Base-by-base conservation (phyloP, 2,888 invertebrate genomes). In the Synergus laeviventris region DNA sequence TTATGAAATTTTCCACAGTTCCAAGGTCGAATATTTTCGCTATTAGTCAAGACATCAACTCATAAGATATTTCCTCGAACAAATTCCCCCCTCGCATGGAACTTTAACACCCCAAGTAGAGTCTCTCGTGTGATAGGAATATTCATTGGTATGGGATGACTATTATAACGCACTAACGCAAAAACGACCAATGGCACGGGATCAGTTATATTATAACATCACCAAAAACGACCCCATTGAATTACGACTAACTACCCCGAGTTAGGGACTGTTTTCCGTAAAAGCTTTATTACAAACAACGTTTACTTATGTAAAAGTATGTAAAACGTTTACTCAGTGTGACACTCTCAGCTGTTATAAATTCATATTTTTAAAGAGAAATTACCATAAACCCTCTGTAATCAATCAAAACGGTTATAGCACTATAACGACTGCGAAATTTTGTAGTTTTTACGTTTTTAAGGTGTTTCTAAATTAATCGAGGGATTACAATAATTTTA, bases 141-240 rank as follows among this genome's bases (percentile, higher is more conserved):
- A 70, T 70, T 70, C 66, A 45, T 70, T 45, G 16, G 49, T 31
- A 70, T 70, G 45, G n/a, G n/a, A n/a, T n/a, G n/a, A n/a, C n/a
- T n/a, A n/a, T n/a, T n/a, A n/a, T n/a, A n/a, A n/a, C n/a, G n/a
- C n/a, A 70, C 31, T 70, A 70, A 70, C 31, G 66, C 45, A 70
- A 70, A 49, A 70, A 45, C 45, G 66, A 70, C 66, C 45, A 42
- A 49, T 70, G 24, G 45, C 21, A 70, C 42, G 45, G 31, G 45
- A n/a, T n/a, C n/a, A 70, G 42, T 45, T 31, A n/a, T 39, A 31
- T 21, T 39, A 31, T 21, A 70, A 42, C 42, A 62, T n/a, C 24
- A 70, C 24, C 16, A 45, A 42, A 70, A 45, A 70, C 45, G 49
- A 70, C 66, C 66, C 66, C 66, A 45, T 49, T 70, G 66, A 45